phyloP scores from a whole-genome alignment of 2,113 vertebrate genomes.

The Gavia stellata region DNA sequence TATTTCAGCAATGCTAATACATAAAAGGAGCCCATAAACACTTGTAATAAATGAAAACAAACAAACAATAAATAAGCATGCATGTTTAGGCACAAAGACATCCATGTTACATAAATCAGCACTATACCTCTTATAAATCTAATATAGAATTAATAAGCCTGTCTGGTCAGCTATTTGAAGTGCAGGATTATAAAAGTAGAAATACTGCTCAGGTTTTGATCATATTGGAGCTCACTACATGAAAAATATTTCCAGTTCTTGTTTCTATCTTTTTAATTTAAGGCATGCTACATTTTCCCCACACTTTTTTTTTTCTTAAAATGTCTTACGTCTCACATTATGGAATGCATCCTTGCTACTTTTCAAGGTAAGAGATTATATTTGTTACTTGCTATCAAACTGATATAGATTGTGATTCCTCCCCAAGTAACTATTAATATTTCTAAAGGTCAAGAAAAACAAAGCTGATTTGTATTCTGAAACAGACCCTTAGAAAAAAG shows the following conservation, averaged over 20 bases:
- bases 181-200: neutral
- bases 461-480: neutral
- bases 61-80: neutral
- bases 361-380: neutral
- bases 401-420: neutral
- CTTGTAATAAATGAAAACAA: neutral
- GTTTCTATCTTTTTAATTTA: neutral
- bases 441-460: neutral
- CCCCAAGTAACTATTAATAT: neutral
- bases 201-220: neutral
- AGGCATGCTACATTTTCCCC: neutral
- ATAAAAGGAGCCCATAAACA: neutral
- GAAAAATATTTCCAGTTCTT: neutral
- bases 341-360: neutral
- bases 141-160: neutral
- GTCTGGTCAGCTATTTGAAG: neutral
- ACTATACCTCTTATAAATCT: neutral
- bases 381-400: neutral
- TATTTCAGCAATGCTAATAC: neutral
- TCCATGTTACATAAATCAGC: neutral
- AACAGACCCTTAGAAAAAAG: neutral
- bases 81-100: neutral
- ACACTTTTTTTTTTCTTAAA: neutral
- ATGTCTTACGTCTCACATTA: neutral
- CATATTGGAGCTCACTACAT: neutral